Base-by-base conservation (phyloP, 2,113 vertebrate genomes). In the Helogale parvula region DNA sequence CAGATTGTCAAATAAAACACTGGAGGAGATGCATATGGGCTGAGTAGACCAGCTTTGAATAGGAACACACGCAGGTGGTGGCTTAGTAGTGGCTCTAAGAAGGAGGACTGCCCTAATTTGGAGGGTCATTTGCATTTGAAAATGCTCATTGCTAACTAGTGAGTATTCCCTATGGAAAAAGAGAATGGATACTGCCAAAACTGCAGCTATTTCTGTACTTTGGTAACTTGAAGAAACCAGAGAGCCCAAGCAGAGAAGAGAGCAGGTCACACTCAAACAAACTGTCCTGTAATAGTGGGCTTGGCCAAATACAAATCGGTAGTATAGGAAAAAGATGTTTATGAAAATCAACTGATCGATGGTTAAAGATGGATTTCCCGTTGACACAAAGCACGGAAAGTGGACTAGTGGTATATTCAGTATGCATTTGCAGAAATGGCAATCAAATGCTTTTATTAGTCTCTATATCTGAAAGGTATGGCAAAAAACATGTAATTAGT, bases 1-100 rank as follows among this genome's bases (percentile, higher is more conserved):
- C 99, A 99, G 99, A 99, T 99, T 99, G 99, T 98, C 21, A 16
- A 98, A 99, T 99, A 98, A 99, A 99, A 99, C 97, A 98, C 98
- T 98, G 98, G 98, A 99, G 99, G 98, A 98, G 98, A 98, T 98
- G 97, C 98, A 98, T 98, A 98, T 99, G 99, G 97, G 98, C 98
- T 98, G 97, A 98, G 98, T 95, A 98, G 98, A 98, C 91, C 50
- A 66, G 98, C 98, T 98, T 98, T 99, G 98, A 99, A 99, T 98
- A 97, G 52, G 97, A 98, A 98, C 98, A 97, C 97, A 97, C 41
- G 98, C 99, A 99, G 98, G 98, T 99, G 99, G 98, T 98, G 87
- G 98, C 98, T 98, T 98, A 97, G 96, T 89, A 98, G 98, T 98
- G 98, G 97, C 96, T 99, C 96, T 89, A 98, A 99, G 98, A 98